Percentiles rank a stretch among this genome's conserved stretches.
Evolutionary conservation across 2,888 invertebrate species (phyloP).

Genomic region (Eilema griseolum): DNA sequence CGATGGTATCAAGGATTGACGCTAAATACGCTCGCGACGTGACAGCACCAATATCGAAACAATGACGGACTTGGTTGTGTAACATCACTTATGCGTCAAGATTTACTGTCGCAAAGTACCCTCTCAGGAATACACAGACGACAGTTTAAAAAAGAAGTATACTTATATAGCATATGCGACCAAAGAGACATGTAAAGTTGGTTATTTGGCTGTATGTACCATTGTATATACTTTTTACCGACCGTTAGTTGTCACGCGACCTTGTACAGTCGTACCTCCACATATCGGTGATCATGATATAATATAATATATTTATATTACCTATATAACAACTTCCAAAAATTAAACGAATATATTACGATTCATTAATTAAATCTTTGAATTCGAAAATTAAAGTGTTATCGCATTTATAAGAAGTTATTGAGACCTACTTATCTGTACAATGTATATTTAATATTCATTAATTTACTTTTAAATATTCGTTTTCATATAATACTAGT

Average conservation of each 20-base stretch:
- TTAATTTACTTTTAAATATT: no score
- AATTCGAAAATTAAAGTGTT: background rate
- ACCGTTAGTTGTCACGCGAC: background rate
- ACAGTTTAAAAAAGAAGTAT: background rate
- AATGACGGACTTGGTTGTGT: constrained; percentile 81
- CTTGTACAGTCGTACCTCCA: no score
- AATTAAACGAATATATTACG: no score
- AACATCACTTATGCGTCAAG: constrained; percentile 73
- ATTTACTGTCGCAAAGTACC: constrained; percentile 62
- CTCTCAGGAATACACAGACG: background rate
- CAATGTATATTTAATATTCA: background rate
- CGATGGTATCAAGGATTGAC: constrained; percentile 85
- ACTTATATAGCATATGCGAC: no score
- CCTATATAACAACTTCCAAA: background rate
- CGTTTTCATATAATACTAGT: no score
- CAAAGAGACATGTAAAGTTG: background rate
- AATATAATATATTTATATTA: background rate
- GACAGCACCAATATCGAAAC: constrained; percentile 84
- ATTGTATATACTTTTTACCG: background rate
- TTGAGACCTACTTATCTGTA: background rate
- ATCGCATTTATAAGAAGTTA: background rate
- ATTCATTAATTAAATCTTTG: no score
- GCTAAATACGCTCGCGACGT: constrained; percentile 83
- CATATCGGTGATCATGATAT: no score
- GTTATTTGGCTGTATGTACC: background rate